Evolutionary conservation across 1,140 invertebrate genomes (phyloP), one percentile per base, ranked within the genome.

Genomic region (Drosophila pseudoobscura): DNA sequence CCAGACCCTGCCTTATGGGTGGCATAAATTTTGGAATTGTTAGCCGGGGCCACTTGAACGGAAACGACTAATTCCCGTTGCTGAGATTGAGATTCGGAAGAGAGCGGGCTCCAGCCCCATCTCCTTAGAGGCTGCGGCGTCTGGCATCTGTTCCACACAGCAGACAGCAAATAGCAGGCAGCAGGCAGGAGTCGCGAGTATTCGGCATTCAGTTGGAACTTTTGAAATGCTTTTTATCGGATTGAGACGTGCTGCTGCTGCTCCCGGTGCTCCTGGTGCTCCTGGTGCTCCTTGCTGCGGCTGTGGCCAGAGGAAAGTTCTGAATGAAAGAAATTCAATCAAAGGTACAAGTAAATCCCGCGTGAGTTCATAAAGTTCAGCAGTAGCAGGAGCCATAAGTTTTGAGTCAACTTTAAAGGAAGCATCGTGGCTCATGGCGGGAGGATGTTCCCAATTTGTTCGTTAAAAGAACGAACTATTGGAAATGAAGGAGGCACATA

Each of bases 281-380:
- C 20, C 3, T 24, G 24, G 3, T 9, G 31, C 31, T 31, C 7
- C 31, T 31, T 15, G 11, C 53, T 54, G 35, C 20, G 11, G 9
- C 43, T 60, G 46, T 35, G 9, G 35, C 35, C 35, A 39, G 35
- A 39, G 35, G 22, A 84, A 85, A 80, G 64, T 75, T 75, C 26
- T 51, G 55, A 7, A 17, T 20, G 51, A 79, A 83, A 83, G 83
- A 88, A 88, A 88, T 88, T 88, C 83, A 88, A 88, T 88, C 84
- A 88, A 88, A 88, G 83, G 83, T 83, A 88, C 83, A 88, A 88
- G 84, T 88, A 88, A 88, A 88, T 88, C 83, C 83, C 83, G 83
- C 83, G 83, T 88, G 83, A 83, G 83, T 88, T 88, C 83, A 88
- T 88, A 88, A 88, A 88, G 83, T 88, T 88, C 84, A 83, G 56